A percentile compares a stretch with the other conserved stretches of the same genome.
phyloP scores from a whole-genome alignment of 2,888 invertebrate genomes.

The Pandemis heparana region DNA sequence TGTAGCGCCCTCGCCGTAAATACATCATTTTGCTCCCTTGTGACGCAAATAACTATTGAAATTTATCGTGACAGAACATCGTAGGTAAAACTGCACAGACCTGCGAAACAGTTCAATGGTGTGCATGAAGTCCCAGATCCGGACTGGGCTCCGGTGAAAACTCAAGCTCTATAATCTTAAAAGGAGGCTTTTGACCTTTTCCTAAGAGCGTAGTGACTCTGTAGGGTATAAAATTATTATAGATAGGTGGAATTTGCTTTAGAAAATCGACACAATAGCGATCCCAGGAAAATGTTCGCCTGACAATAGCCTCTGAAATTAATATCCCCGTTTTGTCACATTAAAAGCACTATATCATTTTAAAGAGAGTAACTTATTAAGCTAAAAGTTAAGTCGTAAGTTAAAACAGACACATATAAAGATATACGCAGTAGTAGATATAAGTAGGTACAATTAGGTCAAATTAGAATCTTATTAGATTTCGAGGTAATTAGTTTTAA shows the following conservation, averaged over 20 bases:
- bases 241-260: conserved; percentile 24
- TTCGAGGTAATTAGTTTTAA: neutral
- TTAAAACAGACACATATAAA: neutral
- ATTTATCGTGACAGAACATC: no score
- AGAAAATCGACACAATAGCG: conserved; percentile 37
- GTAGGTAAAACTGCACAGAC: no score
- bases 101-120: no score
- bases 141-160: no score
- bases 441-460: neutral
- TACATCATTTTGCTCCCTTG: no score
- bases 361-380: conserved; percentile 12
- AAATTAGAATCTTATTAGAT: neutral
- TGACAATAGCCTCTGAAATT: conserved; percentile 34
- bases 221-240: conserved; percentile 36
- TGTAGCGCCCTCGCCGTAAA: no score
- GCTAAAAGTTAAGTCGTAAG: conserved; percentile 5
- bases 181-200: neutral
- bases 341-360: conserved; percentile 45
- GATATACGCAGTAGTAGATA: no score
- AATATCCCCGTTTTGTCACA: conserved; percentile 32
- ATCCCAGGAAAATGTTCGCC: conserved; percentile 14
- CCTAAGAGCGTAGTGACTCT: neutral
- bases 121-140: no score
- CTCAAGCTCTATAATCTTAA: no score
- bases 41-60: no score